Evolutionary conservation across 2,888 invertebrate species (phyloP).

Genomic region (Drosophila fulvimacula): DNA sequence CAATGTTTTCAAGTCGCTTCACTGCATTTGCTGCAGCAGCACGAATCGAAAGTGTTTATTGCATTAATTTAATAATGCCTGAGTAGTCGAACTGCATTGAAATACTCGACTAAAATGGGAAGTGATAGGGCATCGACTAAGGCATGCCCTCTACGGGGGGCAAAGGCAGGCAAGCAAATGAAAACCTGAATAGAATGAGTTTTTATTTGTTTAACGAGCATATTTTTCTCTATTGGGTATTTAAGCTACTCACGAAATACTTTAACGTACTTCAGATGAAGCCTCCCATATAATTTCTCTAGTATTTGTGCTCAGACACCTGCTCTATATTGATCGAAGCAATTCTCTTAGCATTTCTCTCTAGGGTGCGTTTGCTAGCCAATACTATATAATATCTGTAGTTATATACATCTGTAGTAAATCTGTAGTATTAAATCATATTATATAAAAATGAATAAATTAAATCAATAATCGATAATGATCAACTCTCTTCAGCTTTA

Average conservation of each 20-base stretch:
- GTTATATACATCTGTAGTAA: too few relatives aligned
- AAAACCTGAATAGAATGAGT: neutral
- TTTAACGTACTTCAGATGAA: too few relatives aligned
- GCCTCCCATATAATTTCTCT: too few relatives aligned
- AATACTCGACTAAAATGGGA: neutral
- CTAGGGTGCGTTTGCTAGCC: too few relatives aligned
- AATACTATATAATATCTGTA: too few relatives aligned
- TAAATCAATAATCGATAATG: too few relatives aligned
- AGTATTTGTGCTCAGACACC: neutral
- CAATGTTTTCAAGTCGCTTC: constrained; percentile 2
- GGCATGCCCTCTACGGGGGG: neutral
- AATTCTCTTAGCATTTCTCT: neutral
- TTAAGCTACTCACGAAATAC: neutral
- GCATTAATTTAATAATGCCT: constrained; percentile 17
- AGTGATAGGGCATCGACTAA: neutral
- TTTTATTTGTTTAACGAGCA: neutral
- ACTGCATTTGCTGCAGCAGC: neutral
- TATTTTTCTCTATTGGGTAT: neutral
- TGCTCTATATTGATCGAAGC: neutral
- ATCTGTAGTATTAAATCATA: too few relatives aligned
- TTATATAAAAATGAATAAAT: too few relatives aligned
- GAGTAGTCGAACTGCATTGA: neutral
- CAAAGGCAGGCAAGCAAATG: neutral
- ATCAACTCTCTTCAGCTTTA: too few relatives aligned
- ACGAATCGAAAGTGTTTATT: constrained; percentile 19